Percentiles rank a stretch among this genome's conserved stretches.
These are phyloP conservation scores for Onychomys arenicola DNA, from an alignment of 2,797 vertebrate species.

Conservation along the genomic window DNA sequence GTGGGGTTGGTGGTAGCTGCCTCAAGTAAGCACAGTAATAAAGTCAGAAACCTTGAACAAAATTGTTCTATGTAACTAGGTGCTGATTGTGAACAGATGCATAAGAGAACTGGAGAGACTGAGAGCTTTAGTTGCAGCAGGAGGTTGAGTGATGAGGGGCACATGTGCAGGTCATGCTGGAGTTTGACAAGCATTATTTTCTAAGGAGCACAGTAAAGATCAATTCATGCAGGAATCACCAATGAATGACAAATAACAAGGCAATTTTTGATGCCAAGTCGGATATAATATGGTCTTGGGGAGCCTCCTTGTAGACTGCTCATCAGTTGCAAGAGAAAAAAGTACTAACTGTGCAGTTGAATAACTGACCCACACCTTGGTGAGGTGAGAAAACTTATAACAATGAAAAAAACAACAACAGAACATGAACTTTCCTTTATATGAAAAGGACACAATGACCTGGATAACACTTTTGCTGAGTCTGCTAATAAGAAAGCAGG, in stretches of 20 bases:
- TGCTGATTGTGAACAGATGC: not conserved
- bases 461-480: not conserved
- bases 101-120: not conserved
- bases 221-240: not conserved
- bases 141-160: not conserved
- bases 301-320: not conserved
- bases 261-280: not conserved
- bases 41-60: slow-evolving; percentile 25
- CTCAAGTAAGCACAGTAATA: not conserved
- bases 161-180: not conserved
- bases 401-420: not conserved
- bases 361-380: not conserved
- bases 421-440: not conserved
- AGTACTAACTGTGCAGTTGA: not conserved
- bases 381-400: not conserved
- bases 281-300: not conserved
- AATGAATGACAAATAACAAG: slow-evolving; percentile 9
- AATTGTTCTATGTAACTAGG: not conserved
- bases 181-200: slow-evolving; percentile 27
- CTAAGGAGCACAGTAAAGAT: not conserved
- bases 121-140: not conserved
- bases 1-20: too few species aligned
- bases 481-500: not conserved
- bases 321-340: not conserved
- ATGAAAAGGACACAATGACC: not conserved